Conservation (phyloP, 2,113 vertebrate species). For the Gadus chalcogrammus region DNA sequence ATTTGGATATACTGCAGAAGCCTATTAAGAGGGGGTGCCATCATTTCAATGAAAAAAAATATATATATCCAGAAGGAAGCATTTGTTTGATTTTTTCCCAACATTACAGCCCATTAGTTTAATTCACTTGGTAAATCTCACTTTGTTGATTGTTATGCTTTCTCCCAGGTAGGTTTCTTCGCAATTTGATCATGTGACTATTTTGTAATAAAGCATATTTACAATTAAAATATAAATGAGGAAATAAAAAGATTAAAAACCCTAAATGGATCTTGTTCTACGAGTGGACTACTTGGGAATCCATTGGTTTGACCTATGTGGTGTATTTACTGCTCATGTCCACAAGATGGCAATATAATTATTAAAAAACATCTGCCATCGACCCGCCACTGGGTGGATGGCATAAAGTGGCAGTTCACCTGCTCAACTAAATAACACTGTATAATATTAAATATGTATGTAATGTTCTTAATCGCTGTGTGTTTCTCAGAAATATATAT, state of each 20-base stretch:
- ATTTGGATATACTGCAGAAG: not conserved
- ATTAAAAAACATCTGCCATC: too few relatives aligned
- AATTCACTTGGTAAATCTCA: not conserved
- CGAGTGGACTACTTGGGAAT: too few relatives aligned
- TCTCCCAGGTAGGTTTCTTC: not conserved
- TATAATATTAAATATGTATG: too few relatives aligned
- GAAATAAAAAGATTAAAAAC: conserved; percentile 13
- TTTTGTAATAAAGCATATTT: conserved; percentile 84
- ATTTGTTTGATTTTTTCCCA: not conserved
- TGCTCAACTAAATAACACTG: too few relatives aligned
- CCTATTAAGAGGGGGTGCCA: not conserved
- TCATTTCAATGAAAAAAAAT: not conserved
- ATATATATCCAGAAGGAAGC: not conserved
- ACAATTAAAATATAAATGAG: conserved; percentile 62
- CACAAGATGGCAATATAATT: too few relatives aligned
- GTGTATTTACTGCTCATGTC: too few relatives aligned
- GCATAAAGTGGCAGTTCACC: too few relatives aligned
- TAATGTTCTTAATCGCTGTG: too few relatives aligned
- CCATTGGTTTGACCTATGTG: too few relatives aligned
- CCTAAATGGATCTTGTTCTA: not conserved
- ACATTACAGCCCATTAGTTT: not conserved
- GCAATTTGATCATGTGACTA: conserved; percentile 62
- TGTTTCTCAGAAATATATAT: too few relatives aligned
- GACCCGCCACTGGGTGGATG: too few relatives aligned
- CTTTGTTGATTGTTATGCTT: not conserved